A percentile compares a stretch with the other conserved stretches of the same genome.
These are phyloP conservation scores for Amyelois transitella DNA, from an alignment of 1,140 invertebrate genomes.

Conservation along the genomic window DNA sequence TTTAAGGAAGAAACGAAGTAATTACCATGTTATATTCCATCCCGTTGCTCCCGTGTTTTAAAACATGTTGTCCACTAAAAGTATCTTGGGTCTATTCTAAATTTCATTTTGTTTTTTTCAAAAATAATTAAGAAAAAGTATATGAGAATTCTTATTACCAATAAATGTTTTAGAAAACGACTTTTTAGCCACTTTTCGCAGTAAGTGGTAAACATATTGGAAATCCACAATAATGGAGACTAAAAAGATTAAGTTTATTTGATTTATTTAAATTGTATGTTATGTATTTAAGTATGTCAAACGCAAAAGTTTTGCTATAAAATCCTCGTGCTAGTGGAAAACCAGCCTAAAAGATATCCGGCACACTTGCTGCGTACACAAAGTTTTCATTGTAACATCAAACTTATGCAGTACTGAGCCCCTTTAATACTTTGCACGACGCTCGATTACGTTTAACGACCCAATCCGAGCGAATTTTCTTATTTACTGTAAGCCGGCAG, in stretches of 20 bases:
- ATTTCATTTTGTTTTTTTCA: too few relatives aligned
- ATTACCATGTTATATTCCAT: not conserved
- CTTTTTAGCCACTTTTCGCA: too few relatives aligned
- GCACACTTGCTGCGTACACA: constrained; percentile 59
- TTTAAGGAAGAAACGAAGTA: not conserved
- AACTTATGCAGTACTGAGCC: constrained; percentile 72
- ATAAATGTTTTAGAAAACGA: too few relatives aligned
- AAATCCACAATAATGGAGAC: too few relatives aligned
- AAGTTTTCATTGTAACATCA: constrained; percentile 71
- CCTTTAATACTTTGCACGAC: constrained; percentile 69
- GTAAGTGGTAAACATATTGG: too few relatives aligned
- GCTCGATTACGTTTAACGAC: constrained; percentile 70
- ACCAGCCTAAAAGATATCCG: constrained; percentile 34
- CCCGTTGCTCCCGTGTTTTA: not conserved
- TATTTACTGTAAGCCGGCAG: constrained; percentile 61
- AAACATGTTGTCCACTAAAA: not conserved
- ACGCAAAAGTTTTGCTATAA: too few relatives aligned
- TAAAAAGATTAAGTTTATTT: too few relatives aligned
- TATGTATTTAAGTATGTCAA: too few relatives aligned
- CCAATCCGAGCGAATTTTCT: constrained; percentile 64
- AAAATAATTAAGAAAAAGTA: too few relatives aligned
- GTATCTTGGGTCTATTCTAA: too few relatives aligned
- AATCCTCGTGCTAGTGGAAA: not conserved
- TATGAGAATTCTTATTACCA: too few relatives aligned
- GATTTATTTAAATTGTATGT: too few relatives aligned